A percentile compares a stretch with the other conserved stretches of the same genome.
phyloP scores from a whole-genome alignment of 2,888 invertebrate species.

The Drosophila maculinotata region DNA sequence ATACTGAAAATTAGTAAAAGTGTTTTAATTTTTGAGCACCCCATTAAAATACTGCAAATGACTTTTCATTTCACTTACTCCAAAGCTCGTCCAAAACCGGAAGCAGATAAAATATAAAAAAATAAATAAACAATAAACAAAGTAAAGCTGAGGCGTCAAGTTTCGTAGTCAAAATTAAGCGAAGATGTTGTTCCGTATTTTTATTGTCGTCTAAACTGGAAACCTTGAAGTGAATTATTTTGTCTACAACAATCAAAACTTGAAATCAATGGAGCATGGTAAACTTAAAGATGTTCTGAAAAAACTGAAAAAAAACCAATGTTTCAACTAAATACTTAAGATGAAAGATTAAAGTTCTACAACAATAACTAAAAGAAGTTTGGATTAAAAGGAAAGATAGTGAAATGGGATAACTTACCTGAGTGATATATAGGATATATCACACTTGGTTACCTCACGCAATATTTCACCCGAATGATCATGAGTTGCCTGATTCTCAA shows the following conservation, averaged over 20 bases:
- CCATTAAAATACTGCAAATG: too few relatives aligned
- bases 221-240: background rate
- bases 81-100: too few relatives aligned
- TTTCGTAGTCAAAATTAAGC: too few relatives aligned
- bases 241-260: slow-evolving; percentile 2
- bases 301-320: too few relatives aligned
- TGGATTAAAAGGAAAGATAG: background rate
- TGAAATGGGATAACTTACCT: too few relatives aligned
- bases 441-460: slow-evolving; percentile 73
- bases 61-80: too few relatives aligned
- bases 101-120: background rate
- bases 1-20: too few relatives aligned
- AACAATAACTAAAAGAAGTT: background rate
- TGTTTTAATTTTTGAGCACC: too few relatives aligned
- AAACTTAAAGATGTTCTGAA: background rate
- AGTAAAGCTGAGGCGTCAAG: too few relatives aligned
- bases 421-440: slow-evolving; percentile 76
- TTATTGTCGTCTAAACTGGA: background rate
- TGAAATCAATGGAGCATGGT: background rate
- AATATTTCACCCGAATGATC: slow-evolving; percentile 75
- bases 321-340: too few relatives aligned
- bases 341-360: too few relatives aligned
- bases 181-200: background rate
- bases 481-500: slow-evolving; percentile 72
- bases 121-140: background rate